Conservation (phyloP, 2,797 vertebrate species). For the Clarias pachynema region DNA sequence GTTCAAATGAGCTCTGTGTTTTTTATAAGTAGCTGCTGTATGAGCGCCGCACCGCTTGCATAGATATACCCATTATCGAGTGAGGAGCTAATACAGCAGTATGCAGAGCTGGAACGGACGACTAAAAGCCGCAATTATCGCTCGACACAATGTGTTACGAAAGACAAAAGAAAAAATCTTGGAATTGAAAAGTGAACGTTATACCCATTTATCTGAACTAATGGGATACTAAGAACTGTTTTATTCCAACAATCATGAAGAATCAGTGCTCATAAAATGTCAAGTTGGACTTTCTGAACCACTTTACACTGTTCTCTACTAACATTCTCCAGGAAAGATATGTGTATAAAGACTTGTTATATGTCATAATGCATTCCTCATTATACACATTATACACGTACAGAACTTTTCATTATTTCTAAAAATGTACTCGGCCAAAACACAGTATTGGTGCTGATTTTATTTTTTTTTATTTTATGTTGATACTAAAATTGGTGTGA, state of each 20-base stretch:
- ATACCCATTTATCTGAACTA: background rate
- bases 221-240: background rate
- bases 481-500: too few species aligned
- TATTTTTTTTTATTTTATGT: too few species aligned
- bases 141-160: background rate
- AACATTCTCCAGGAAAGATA: background rate
- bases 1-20: constrained; percentile 21
- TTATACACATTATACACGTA: background rate
- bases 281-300: background rate
- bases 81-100: constrained; percentile 36
- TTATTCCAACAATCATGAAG: background rate
- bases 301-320: background rate
- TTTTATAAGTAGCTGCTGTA: constrained; percentile 33
- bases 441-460: too few species aligned
- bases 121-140: constrained; percentile 2
- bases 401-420: background rate
- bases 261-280: background rate
- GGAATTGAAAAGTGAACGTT: background rate
- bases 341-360: background rate
- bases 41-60: background rate
- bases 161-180: background rate
- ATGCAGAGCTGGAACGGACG: constrained; percentile 22
- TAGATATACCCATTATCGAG: constrained; percentile 14
- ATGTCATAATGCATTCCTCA: background rate
- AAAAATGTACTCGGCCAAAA: background rate